Conservation (phyloP, 2,888 invertebrate species). For the Acanthacorydalis orientalis region DNA sequence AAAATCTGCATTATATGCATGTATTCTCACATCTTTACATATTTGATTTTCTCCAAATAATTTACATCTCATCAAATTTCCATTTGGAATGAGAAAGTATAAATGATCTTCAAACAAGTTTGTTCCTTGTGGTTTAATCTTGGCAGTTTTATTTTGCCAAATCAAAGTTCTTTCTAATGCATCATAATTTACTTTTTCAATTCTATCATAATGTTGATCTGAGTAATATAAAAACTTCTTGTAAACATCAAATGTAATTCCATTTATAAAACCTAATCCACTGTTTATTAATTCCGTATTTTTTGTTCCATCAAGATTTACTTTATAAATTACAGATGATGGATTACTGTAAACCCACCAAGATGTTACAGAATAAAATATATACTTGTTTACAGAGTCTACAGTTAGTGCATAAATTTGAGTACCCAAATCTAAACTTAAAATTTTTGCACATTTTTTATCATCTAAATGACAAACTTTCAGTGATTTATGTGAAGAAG, state of each 20-base stretch:
- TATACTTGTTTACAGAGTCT: constrained; percentile 38
- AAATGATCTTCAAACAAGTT: constrained; percentile 59
- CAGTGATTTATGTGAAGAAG: constrained; percentile 14
- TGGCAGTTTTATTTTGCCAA: constrained; percentile 15
- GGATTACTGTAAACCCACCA: constrained; percentile 26
- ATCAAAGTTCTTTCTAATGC: constrained; percentile 23
- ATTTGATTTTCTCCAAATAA: constrained; percentile 32
- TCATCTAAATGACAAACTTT: constrained; percentile 37
- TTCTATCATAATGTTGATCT: constrained; percentile 38
- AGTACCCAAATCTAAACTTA: constrained; percentile 29
- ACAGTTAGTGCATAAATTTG: constrained; percentile 42
- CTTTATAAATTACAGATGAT: constrained; percentile 32
- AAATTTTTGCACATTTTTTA: constrained; percentile 35
- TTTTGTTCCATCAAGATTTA: constrained; percentile 34
- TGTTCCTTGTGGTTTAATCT: constrained; percentile 42
- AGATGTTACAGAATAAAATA: constrained; percentile 39
- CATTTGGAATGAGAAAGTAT: constrained; percentile 46
- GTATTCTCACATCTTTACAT: constrained; percentile 31
- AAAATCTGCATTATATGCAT: constrained; percentile 27
- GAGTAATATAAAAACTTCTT: constrained; percentile 55
- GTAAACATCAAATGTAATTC: constrained; percentile 31
- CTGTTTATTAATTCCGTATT: constrained; percentile 25
- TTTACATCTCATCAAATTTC: constrained; percentile 40
- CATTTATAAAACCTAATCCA: constrained; percentile 23
- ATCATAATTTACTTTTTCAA: constrained; percentile 33